phyloP scores from a whole-genome alignment of 2,888 invertebrate genomes.

The Imbricaverruca yamaguchii region DNA sequence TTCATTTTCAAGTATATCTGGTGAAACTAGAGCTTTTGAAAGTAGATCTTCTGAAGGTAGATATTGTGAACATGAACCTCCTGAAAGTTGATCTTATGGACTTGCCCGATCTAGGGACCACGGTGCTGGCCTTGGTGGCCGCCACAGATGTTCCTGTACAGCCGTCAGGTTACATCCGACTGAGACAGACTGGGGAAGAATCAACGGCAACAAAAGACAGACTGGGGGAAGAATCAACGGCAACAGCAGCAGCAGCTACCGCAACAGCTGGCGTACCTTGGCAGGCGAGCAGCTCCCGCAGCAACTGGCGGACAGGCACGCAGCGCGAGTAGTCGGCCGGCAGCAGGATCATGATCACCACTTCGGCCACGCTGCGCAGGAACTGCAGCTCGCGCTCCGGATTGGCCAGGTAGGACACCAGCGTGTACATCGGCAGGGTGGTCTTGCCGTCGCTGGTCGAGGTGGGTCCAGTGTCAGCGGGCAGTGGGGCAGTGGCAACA shows the following conservation, averaged over 20 bases:
- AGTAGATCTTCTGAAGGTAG: too few relatives aligned
- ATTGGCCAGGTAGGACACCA: slow-evolving; percentile 64
- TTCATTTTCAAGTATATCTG: too few relatives aligned
- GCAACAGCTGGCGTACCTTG: slow-evolving; percentile 70
- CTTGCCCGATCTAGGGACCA: too few relatives aligned
- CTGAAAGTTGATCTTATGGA: too few relatives aligned
- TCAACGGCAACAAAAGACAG: too few relatives aligned
- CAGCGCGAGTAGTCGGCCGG: slow-evolving; percentile 71
- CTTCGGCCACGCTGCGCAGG: slow-evolving; percentile 70
- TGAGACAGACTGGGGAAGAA: too few relatives aligned
- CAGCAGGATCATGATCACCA: slow-evolving; percentile 69
- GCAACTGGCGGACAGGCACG: slow-evolving; percentile 62
- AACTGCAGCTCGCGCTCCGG: slow-evolving; percentile 69
- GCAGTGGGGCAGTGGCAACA: neutral
- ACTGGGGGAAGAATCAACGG: too few relatives aligned
- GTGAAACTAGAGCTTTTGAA: too few relatives aligned
- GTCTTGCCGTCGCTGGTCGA: slow-evolving; percentile 30
- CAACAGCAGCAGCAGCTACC: slow-evolving; percentile 57
- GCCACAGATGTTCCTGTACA: slow-evolving; percentile 71
- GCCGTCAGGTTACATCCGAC: slow-evolving; percentile 60
- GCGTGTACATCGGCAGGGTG: slow-evolving; percentile 51
- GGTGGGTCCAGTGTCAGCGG: neutral
- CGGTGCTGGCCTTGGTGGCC: slow-evolving; percentile 47
- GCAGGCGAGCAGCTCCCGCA: slow-evolving; percentile 74
- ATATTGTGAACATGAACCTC: too few relatives aligned